A percentile compares a stretch with the other conserved stretches of the same genome.
Conservation (phyloP, 2,888 invertebrate genomes). For the Fissipunctia ypsillon region DNA sequence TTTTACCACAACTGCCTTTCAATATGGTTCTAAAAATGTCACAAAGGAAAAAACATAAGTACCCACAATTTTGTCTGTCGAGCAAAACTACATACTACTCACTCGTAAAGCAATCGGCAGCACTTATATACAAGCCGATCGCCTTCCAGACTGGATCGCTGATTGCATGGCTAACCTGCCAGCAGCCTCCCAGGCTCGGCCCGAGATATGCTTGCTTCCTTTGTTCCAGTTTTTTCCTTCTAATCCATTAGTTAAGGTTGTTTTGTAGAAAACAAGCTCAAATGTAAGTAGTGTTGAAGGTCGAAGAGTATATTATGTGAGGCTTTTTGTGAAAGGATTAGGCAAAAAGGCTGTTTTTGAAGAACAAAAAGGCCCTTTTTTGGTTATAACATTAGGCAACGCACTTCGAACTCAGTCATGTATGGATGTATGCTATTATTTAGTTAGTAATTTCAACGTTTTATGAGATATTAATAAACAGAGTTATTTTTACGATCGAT, state of each 20-base stretch:
- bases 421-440: not conserved
- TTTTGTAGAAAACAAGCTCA: conserved; percentile 47
- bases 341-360: not conserved
- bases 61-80: not conserved
- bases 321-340: conserved; percentile 27
- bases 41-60: not conserved
- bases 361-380: not conserved
- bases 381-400: not conserved
- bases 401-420: not conserved
- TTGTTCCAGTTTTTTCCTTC: conserved; percentile 54
- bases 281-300: conserved; percentile 46
- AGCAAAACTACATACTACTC: not conserved
- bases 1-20: not conserved
- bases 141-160: conserved; percentile 36
- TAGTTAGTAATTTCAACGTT: not conserved
- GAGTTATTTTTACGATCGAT: too few species aligned
- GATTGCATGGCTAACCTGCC: conserved; percentile 64
- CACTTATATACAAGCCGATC: conserved; percentile 43
- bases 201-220: conserved; percentile 11
- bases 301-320: not conserved
- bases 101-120: conserved; percentile 47
- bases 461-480: not conserved
- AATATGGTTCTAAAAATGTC: not conserved
- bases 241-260: conserved; percentile 61
- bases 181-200: not conserved